These are phyloP conservation scores for Drosophila ogumai DNA, from an alignment of 1,140 invertebrate genomes.

Conservation along the genomic window DNA sequence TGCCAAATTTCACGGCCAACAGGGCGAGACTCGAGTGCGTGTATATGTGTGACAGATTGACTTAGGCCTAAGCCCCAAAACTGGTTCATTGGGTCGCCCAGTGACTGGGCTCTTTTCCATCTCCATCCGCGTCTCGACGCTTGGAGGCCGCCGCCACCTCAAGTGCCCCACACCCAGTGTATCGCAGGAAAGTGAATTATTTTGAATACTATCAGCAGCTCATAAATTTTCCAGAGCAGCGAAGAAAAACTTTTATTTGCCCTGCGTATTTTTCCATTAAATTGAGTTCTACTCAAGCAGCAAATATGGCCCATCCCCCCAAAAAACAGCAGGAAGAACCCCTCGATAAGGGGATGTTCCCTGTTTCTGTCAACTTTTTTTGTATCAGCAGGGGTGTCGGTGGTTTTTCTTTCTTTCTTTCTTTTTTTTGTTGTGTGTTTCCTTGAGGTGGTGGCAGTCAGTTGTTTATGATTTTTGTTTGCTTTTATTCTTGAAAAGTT, in stretches of 20 bases:
- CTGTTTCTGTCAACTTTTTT: constrained; percentile 67
- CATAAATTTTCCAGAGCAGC: constrained; percentile 69
- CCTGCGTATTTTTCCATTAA: constrained; percentile 80
- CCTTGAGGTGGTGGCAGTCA: constrained; percentile 20
- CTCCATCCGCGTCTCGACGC: constrained; percentile 4
- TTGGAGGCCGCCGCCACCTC: constrained; percentile 43
- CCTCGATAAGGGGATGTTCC: constrained; percentile 39
- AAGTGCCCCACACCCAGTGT: constrained; percentile 24
- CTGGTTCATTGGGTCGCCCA: constrained; percentile 69
- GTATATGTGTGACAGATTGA: constrained; percentile 67
- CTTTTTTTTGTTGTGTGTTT: background rate
- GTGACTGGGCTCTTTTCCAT: constrained; percentile 43
- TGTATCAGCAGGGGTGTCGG: constrained; percentile 47
- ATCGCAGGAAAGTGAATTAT: constrained; percentile 64
- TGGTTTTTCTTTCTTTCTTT: background rate
- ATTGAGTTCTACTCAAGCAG: constrained; percentile 79
- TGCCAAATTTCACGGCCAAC: constrained; percentile 72
- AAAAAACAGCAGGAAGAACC: constrained; percentile 15
- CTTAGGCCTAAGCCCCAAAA: constrained; percentile 76
- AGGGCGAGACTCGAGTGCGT: constrained; percentile 4
- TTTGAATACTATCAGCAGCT: constrained; percentile 78
- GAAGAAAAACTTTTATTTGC: constrained; percentile 70
- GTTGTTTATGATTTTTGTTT: constrained; percentile 79
- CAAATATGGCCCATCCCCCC: constrained; percentile 59
- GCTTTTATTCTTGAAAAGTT: constrained; percentile 31